Evolutionary conservation across 2,113 vertebrate genomes (phyloP).

Genomic region (Gavia stellata): DNA sequence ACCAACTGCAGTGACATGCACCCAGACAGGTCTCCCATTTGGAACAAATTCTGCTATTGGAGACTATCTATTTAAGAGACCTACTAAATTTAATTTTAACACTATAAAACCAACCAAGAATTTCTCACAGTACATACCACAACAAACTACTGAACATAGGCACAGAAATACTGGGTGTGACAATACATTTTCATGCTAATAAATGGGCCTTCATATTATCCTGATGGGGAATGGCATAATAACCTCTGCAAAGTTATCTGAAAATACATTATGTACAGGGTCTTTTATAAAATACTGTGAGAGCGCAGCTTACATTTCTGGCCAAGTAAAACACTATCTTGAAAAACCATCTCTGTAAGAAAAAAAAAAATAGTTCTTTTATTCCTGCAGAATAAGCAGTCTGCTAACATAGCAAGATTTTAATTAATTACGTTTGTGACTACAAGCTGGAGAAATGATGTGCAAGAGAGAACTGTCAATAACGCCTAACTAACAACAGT

Average conservation of each 20-base stretch:
- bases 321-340: background rate
- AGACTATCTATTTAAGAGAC: background rate
- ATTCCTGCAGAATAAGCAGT: background rate
- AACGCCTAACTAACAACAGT: background rate
- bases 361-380: background rate
- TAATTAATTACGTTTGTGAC: background rate
- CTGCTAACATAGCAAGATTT: background rate
- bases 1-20: background rate
- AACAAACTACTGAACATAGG: background rate
- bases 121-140: background rate
- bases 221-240: background rate
- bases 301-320: background rate
- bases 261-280: background rate
- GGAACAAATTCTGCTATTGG: background rate
- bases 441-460: background rate
- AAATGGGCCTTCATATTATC: background rate
- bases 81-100: background rate
- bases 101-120: background rate
- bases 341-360: background rate
- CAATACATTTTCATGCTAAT: background rate
- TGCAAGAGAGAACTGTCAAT: background rate
- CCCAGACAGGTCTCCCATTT: background rate
- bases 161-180: background rate
- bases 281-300: background rate
- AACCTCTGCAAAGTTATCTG: background rate